These are phyloP conservation scores for Epirrhoe tristata DNA, from an alignment of 2,888 invertebrate genomes.

Conservation along the genomic window DNA sequence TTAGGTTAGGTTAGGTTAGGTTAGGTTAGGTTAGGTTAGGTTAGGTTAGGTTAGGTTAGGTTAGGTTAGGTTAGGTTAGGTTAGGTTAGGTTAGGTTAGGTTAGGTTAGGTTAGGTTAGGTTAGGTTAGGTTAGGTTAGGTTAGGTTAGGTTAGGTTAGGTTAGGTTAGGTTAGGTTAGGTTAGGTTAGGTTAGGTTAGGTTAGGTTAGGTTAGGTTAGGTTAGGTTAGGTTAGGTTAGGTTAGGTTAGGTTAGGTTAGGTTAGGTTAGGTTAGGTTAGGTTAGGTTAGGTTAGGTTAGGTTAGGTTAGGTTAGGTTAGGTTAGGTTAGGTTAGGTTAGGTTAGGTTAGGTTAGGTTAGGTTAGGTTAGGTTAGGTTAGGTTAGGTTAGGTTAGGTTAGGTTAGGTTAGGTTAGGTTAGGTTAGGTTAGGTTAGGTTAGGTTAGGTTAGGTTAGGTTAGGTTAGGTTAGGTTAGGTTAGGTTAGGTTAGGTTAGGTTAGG, in stretches of 20 bases:
- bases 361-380: conserved; percentile 20
- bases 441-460: conserved; percentile 20
- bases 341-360: conserved; percentile 20
- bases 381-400: conserved; percentile 20
- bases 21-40: conserved; percentile 16
- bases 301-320: conserved; percentile 20
- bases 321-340: conserved; percentile 20
- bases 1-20: conserved; percentile 16
- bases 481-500: conserved; percentile 20
- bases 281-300: conserved; percentile 20
- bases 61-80: conserved; percentile 16
- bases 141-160: conserved; percentile 16
- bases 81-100: conserved; percentile 16
- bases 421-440: conserved; percentile 20
- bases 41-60: conserved; percentile 16
- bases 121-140: conserved; percentile 16
- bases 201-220: conserved; percentile 20
- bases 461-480: conserved; percentile 20
- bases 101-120: conserved; percentile 16
- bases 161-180: conserved; percentile 16
- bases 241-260: conserved; percentile 20
- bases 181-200: conserved; percentile 16
- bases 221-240: conserved; percentile 20
- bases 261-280: conserved; percentile 20
- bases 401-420: conserved; percentile 20